Evolutionary conservation across 2,888 invertebrate genomes (phyloP).

Genomic region (Drosophila affinis): DNA sequence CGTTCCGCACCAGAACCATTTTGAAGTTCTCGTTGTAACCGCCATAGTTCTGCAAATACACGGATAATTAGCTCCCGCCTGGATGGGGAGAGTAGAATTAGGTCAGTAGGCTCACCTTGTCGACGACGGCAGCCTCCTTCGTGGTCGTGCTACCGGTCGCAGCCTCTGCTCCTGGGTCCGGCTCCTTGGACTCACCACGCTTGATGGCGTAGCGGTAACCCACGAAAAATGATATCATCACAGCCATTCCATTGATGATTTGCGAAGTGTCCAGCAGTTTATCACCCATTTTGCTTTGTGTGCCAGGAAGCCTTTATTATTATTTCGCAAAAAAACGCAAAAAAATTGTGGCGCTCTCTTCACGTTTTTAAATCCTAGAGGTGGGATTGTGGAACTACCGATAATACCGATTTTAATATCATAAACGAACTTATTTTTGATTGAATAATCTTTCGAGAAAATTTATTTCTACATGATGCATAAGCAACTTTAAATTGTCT

Average conservation of each 20-base stretch:
- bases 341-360: slow-evolving; percentile 33
- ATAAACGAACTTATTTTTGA: too few relatives aligned
- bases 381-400: too few relatives aligned
- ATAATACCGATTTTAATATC: too few relatives aligned
- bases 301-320: slow-evolving; percentile 19
- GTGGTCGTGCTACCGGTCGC: slow-evolving; percentile 1
- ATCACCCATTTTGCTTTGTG: slow-evolving; percentile 69
- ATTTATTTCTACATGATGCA: too few relatives aligned
- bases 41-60: slow-evolving; percentile 60
- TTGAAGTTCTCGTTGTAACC: slow-evolving; percentile 87
- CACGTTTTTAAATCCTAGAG: too few relatives aligned
- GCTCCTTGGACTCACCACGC: slow-evolving; percentile 65
- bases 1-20: slow-evolving; percentile 93
- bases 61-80: background rate
- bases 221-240: slow-evolving; percentile 83
- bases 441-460: too few relatives aligned
- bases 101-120: slow-evolving; percentile 55
- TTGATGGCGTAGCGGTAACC: slow-evolving; percentile 83
- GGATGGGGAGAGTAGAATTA: background rate
- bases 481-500: too few relatives aligned
- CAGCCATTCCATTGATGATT: slow-evolving; percentile 83
- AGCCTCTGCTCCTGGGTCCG: slow-evolving; percentile 20
- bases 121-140: slow-evolving; percentile 42
- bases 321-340: slow-evolving; percentile 39
- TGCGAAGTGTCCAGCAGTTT: slow-evolving; percentile 82